Conservation (phyloP, 2,797 vertebrate species). For the Crax fasciolata region DNA sequence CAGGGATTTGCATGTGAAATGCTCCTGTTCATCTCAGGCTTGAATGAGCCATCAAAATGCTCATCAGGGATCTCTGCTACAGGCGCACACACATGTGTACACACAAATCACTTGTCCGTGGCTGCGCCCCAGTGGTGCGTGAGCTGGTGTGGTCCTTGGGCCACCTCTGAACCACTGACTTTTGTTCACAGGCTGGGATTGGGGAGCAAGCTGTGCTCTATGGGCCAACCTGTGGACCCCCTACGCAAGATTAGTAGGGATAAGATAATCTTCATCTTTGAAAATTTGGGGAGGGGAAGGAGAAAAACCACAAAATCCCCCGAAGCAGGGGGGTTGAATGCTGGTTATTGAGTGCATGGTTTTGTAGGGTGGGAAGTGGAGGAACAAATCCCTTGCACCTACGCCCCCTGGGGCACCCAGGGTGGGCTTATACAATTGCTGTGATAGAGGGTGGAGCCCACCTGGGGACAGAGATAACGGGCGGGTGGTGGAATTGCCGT, state of each 20-base stretch:
- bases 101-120: not conserved
- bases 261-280: not conserved
- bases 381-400: slow-evolving; percentile 51
- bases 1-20: slow-evolving; percentile 58
- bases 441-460: slow-evolving; percentile 46
- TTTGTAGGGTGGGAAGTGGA: not conserved
- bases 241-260: not conserved
- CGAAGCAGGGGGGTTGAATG: not conserved
- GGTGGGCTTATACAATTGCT: slow-evolving; percentile 31
- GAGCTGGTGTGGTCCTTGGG: not conserved
- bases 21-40: not conserved
- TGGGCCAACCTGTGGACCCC: not conserved
- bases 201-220: not conserved
- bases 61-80: not conserved
- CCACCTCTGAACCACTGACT: not conserved
- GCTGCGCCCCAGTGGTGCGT: rapidly evolving
- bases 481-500: not conserved
- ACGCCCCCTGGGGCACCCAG: not conserved
- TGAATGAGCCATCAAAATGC: not conserved
- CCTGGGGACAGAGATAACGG: slow-evolving; percentile 78
- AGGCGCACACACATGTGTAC: not conserved
- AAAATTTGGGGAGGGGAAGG: not conserved
- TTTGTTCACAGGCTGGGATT: not conserved
- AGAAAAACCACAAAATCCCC: slow-evolving; percentile 5
- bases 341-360: not conserved